Evolutionary conservation across 2,888 invertebrate species (phyloP).

Genomic region (Papilio elwesi): DNA sequence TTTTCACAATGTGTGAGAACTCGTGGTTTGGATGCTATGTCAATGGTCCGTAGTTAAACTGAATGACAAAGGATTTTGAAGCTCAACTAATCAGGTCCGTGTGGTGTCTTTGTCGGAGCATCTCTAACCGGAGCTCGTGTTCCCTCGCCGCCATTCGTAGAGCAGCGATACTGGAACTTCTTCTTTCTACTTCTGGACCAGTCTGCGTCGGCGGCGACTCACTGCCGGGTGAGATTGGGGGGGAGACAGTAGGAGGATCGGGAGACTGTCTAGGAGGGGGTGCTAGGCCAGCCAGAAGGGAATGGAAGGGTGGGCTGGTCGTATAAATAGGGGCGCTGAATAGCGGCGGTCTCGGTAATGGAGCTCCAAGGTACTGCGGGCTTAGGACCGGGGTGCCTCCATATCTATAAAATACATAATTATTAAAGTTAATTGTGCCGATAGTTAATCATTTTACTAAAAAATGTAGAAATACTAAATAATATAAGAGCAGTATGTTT

Average conservation of each 20-base stretch:
- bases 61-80: slow-evolving; percentile 20
- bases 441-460: too few relatives aligned
- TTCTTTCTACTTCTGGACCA: slow-evolving; percentile 90
- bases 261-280: slow-evolving; percentile 79
- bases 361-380: slow-evolving; percentile 81
- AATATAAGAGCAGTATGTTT: too few relatives aligned
- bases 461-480: too few relatives aligned
- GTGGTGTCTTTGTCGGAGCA: slow-evolving; percentile 90
- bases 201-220: slow-evolving; percentile 79
- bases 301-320: slow-evolving; percentile 72
- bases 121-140: slow-evolving; percentile 93
- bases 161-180: slow-evolving; percentile 94
- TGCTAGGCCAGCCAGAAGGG: slow-evolving; percentile 73
- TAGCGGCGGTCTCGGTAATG: slow-evolving; percentile 74
- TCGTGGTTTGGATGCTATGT: too few relatives aligned
- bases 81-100: slow-evolving; percentile 91
- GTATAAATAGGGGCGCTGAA: slow-evolving; percentile 89
- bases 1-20: slow-evolving; percentile 1
- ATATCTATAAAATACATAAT: slow-evolving; percentile 60
- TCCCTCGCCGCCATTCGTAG: slow-evolving; percentile 94
- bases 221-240: slow-evolving; percentile 80
- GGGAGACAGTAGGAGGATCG: slow-evolving; percentile 80
- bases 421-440: neutral
- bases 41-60: neutral
- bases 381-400: slow-evolving; percentile 70